Evolutionary conservation across 2,113 vertebrate species (phyloP).

Genomic region (Gulo gulo): DNA sequence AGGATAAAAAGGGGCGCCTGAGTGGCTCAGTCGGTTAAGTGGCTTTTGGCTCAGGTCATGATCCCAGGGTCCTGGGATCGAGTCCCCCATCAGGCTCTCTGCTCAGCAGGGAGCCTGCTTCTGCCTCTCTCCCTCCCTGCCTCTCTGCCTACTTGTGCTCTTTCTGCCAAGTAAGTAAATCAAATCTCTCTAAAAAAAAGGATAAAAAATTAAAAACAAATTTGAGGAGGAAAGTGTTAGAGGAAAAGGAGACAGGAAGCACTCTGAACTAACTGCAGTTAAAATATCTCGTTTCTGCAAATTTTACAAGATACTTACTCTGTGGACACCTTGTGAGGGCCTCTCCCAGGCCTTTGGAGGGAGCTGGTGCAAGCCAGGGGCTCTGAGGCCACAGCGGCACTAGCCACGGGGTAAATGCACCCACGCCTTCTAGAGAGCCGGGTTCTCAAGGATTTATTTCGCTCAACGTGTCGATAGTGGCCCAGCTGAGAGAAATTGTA

Average conservation of each 20-base stretch:
- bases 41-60: too few relatives aligned
- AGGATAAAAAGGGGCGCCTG: neutral
- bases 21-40: too few relatives aligned
- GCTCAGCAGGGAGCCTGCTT: too few relatives aligned
- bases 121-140: too few relatives aligned
- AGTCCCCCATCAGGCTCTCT: fast-evolving
- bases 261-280: neutral
- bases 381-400: neutral
- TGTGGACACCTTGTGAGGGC: neutral
- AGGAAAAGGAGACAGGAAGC: neutral
- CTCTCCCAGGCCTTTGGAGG: neutral
- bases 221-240: neutral
- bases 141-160: too few relatives aligned
- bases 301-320: neutral
- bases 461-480: neutral
- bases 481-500: neutral
- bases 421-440: fast-evolving
- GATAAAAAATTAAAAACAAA: neutral
- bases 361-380: neutral
- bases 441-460: neutral
- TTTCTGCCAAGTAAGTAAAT: too few relatives aligned
- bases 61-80: too few relatives aligned
- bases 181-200: neutral
- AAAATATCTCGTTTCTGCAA: neutral
- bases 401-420: neutral